Evolutionary conservation across 1,140 invertebrate species (phyloP).

Genomic region (Hypothenemus hampei): DNA sequence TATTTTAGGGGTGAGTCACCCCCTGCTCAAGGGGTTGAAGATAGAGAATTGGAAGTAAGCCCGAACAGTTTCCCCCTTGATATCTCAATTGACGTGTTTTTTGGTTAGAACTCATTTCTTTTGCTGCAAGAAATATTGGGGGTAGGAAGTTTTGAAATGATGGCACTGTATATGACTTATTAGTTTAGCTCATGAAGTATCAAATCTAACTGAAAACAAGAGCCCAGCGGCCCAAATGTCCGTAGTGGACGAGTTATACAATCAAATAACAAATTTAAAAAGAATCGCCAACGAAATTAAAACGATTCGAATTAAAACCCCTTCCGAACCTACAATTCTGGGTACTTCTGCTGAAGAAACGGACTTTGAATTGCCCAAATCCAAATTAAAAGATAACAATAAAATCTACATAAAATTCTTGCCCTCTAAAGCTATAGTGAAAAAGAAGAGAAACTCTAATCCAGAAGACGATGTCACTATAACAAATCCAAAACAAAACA

Average conservation of each 20-base stretch:
- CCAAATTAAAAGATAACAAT: slow-evolving; percentile 14
- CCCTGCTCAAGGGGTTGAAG: too few species aligned
- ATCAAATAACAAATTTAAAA: slow-evolving; percentile 10
- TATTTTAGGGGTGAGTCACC: too few species aligned
- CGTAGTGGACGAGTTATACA: slow-evolving; percentile 11
- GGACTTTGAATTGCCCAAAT: neutral
- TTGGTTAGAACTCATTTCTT: too few species aligned
- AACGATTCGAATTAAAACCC: neutral
- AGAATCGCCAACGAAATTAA: slow-evolving; percentile 4
- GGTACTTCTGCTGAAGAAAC: neutral
- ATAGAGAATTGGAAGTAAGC: too few species aligned
- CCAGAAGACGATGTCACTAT: too few species aligned
- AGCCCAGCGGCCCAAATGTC: neutral
- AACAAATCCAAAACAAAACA: too few species aligned
- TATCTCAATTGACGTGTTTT: too few species aligned
- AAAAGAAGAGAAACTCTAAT: slow-evolving; percentile 12
- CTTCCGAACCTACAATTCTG: neutral
- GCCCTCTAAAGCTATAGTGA: slow-evolving; percentile 4
- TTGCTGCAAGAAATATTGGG: too few species aligned
- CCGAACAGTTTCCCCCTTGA: too few species aligned
- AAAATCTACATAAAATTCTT: slow-evolving; percentile 24
- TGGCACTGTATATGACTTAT: neutral
- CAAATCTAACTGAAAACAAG: neutral
- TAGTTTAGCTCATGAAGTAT: slow-evolving; percentile 1
- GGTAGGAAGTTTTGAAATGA: too few species aligned